Conservation (phyloP, 2,797 vertebrate species). For the Phataginus tetradactyla region DNA sequence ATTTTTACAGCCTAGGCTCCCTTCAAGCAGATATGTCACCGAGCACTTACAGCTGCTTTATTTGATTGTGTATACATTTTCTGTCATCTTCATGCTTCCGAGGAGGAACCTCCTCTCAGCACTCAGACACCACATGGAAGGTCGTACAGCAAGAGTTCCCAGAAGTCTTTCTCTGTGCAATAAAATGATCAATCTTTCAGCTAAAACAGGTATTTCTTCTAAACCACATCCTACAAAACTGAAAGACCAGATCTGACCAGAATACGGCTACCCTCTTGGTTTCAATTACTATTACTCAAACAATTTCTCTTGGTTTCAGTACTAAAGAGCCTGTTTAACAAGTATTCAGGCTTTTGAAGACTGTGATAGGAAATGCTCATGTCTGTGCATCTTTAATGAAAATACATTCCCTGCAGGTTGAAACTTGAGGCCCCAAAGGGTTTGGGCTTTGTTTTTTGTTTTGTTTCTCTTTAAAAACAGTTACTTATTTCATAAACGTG, state of each 20-base stretch:
- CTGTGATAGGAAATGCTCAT: conserved; percentile 10
- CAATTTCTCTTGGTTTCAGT: conserved; percentile 58
- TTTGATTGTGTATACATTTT: not conserved
- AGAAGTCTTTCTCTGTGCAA: conserved; percentile 21
- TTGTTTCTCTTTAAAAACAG: not conserved
- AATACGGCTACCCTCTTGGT: conserved; percentile 23
- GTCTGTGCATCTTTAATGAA: not conserved
- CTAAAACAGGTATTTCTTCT: conserved; percentile 53
- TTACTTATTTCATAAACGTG: conserved; percentile 57
- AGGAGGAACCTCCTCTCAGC: not conserved
- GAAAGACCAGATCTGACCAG: conserved; percentile 60
- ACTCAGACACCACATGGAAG: not conserved
- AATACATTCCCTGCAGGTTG: conserved; percentile 6
- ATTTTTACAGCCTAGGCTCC: not conserved
- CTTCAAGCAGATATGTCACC: not conserved
- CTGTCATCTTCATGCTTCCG: conserved; percentile 1
- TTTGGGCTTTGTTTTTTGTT: not conserved
- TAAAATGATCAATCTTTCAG: conserved; percentile 12
- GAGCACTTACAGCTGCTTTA: not conserved
- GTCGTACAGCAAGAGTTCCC: not conserved
- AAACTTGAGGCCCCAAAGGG: not conserved
- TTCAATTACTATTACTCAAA: conserved; percentile 60
- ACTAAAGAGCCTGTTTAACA: conserved; percentile 33
- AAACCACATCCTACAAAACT: conserved; percentile 68
- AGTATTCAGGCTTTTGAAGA: conserved; percentile 31